phyloP scores from a whole-genome alignment of 92 coral and sea anemone species.

The Pocillopora meandrina region DNA sequence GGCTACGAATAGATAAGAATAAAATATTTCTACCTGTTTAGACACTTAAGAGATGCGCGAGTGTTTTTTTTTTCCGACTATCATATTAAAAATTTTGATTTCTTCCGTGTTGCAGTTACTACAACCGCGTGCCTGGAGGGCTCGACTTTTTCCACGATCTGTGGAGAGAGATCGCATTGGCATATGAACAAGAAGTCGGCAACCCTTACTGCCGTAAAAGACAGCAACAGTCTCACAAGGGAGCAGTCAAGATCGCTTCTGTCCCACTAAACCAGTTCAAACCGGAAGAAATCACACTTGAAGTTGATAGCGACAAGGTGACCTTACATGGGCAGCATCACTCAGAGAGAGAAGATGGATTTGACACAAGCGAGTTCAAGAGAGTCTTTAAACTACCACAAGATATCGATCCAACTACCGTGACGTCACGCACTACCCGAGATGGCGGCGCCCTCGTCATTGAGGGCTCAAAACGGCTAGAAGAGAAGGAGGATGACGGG shows the following conservation, averaged over 20 bases:
- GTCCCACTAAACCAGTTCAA: conserved; percentile 40
- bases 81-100: not conserved
- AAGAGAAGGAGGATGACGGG: conserved; percentile 3
- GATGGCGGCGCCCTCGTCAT: conserved; percentile 47
- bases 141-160: conserved; percentile 7
- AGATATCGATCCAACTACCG: conserved; percentile 51
- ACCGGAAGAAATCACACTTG: conserved; percentile 49
- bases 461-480: conserved; percentile 26
- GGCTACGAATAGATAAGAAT: too few relatives aligned
- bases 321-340: conserved; percentile 47
- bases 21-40: too few relatives aligned
- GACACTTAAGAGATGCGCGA: too few relatives aligned
- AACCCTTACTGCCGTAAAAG: not conserved
- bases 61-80: too few relatives aligned
- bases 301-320: conserved; percentile 56
- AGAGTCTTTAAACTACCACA: conserved; percentile 49
- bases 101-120: not conserved
- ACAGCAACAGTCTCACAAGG: not conserved
- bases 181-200: not conserved
- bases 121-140: not conserved
- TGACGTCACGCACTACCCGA: conserved; percentile 44
- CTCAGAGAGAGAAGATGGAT: conserved; percentile 45
- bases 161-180: conserved; percentile 13
- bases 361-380: conserved; percentile 46
- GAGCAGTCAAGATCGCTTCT: conserved; percentile 33